These are phyloP conservation scores for Cyanistes caeruleus DNA, from an alignment of 2,113 vertebrate genomes.

Conservation along the genomic window DNA sequence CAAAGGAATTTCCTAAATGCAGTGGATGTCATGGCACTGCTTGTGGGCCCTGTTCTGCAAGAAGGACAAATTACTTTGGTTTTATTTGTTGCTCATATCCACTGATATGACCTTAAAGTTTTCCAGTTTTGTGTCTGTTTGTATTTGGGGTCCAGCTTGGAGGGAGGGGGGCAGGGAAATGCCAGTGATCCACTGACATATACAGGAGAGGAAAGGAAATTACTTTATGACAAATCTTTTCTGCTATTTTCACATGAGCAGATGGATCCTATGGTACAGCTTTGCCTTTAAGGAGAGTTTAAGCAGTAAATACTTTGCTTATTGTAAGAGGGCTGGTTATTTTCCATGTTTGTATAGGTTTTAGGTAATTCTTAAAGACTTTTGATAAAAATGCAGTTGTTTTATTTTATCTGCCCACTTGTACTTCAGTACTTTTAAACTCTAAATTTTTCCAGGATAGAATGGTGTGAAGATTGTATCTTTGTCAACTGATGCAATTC, in stretches of 20 bases:
- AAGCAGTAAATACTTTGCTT: background rate
- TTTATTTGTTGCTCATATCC: background rate
- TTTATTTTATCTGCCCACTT: background rate
- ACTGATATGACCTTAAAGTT: background rate
- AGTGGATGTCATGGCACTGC: background rate
- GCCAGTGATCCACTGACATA: constrained; percentile 1
- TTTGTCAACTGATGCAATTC: background rate
- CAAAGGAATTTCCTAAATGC: background rate
- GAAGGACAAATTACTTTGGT: background rate
- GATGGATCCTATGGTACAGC: background rate
- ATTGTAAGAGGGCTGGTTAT: background rate
- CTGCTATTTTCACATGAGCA: background rate
- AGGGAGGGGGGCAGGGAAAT: background rate
- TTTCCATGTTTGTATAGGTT: background rate
- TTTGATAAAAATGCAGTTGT: background rate
- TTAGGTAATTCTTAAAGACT: background rate
- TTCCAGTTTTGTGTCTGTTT: background rate
- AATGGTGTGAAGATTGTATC: background rate
- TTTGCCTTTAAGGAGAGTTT: constrained; percentile 31
- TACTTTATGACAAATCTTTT: constrained; percentile 20
- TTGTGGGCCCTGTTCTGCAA: background rate
- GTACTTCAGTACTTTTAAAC: background rate
- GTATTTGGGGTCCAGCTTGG: background rate
- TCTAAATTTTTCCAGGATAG: background rate
- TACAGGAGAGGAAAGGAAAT: constrained; percentile 12